Percentiles rank a stretch among this genome's conserved stretches.
Conservation (phyloP, 2,113 vertebrate genomes). For the Nothobranchius furzeri region DNA sequence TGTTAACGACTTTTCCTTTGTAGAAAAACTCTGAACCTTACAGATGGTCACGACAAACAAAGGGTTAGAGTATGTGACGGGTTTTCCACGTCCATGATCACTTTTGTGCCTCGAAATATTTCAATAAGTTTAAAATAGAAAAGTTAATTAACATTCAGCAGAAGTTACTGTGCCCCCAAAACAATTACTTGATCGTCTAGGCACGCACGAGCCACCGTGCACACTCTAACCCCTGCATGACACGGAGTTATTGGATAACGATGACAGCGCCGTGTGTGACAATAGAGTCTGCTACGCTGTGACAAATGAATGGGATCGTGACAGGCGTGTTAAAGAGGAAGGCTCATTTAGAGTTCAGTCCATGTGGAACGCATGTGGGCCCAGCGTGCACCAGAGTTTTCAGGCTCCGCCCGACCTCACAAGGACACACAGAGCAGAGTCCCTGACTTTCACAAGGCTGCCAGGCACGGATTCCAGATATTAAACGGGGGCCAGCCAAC, state of each 20-base stretch:
- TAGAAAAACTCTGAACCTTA: not conserved
- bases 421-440: constrained; percentile 58
- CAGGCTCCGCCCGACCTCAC: constrained; percentile 50
- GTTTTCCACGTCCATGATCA: not conserved
- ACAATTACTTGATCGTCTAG: constrained; percentile 22
- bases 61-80: not conserved
- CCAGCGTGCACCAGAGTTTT: constrained; percentile 22
- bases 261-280: constrained; percentile 24
- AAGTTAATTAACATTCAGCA: constrained; percentile 33
- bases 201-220: constrained; percentile 26
- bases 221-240: constrained; percentile 56
- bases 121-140: constrained; percentile 31
- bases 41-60: not conserved
- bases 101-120: constrained; percentile 10
- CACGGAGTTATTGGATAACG: constrained; percentile 52
- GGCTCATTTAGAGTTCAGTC: constrained; percentile 32
- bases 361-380: constrained; percentile 33
- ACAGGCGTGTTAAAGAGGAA: constrained; percentile 47
- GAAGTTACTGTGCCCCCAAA: constrained; percentile 7
- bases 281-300: constrained; percentile 34
- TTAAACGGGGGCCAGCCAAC: constrained; percentile 26
- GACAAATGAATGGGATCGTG: constrained; percentile 53
- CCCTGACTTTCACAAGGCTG: constrained; percentile 33
- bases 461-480: constrained; percentile 17
- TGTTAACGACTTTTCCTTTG: not conserved